Percentiles rank a stretch among this genome's conserved stretches.
phyloP scores from a whole-genome alignment of 2,113 vertebrate species.

The Geococcyx californianus region DNA sequence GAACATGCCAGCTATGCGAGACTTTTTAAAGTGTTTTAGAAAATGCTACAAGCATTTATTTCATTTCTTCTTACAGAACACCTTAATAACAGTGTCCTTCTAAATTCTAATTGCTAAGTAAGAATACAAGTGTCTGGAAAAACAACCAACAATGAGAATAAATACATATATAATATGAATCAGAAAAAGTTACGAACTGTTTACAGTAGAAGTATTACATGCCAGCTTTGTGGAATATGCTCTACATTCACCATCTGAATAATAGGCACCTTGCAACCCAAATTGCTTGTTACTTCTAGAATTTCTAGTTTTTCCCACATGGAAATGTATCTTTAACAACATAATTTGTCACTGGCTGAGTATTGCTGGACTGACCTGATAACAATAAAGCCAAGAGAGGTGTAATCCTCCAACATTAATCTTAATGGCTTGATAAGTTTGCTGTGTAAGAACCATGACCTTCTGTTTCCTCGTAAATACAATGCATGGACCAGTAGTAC shows the following conservation, averaged over 20 bases:
- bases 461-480: neutral
- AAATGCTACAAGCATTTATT: neutral
- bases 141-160: neutral
- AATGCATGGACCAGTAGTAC: neutral
- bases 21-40: neutral
- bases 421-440: neutral
- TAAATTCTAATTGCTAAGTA: neutral
- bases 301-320: neutral
- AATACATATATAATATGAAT: neutral
- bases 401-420: neutral
- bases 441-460: neutral
- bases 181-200: neutral
- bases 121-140: neutral
- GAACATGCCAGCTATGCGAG: neutral
- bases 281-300: neutral
- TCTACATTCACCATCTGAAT: neutral
- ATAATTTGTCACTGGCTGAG: neutral
- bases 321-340: neutral
- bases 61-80: neutral
- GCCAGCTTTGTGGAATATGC: neutral
- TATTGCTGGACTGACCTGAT: neutral
- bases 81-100: neutral
- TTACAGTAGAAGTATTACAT: neutral
- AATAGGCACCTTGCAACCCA: neutral
- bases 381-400: neutral